Conservation (phyloP, 2,888 invertebrate genomes). For the Volucella inanis region DNA sequence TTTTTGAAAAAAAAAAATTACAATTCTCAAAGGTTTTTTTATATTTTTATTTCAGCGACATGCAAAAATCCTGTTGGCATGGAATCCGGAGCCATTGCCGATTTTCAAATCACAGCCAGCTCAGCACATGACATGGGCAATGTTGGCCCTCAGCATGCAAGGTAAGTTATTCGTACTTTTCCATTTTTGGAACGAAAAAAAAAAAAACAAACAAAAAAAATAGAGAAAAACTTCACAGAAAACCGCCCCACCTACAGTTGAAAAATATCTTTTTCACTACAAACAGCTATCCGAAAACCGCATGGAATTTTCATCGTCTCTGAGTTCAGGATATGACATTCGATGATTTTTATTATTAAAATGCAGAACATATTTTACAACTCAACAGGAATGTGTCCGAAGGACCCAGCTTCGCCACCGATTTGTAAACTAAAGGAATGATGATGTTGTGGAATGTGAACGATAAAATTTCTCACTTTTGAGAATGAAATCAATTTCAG, state of each 20-base stretch:
- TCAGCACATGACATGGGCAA: slow-evolving; percentile 91
- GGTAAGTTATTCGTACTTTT: slow-evolving; percentile 84
- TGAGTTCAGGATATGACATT: slow-evolving; percentile 55
- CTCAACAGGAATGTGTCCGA: slow-evolving; percentile 45
- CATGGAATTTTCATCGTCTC: slow-evolving; percentile 73
- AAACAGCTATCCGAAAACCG: slow-evolving; percentile 68
- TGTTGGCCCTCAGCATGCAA: slow-evolving; percentile 92
- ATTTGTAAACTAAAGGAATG: slow-evolving; percentile 57
- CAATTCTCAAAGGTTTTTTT: slow-evolving; percentile 39
- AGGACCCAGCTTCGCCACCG: slow-evolving; percentile 34
- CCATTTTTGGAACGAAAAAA: not conserved
- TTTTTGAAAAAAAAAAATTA: slow-evolving; percentile 28
- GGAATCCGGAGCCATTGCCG: slow-evolving; percentile 91
- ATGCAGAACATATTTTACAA: slow-evolving; percentile 69
- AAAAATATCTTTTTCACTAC: slow-evolving; percentile 45
- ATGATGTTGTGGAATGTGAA: slow-evolving; percentile 61
- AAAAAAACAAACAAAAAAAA: not conserved
- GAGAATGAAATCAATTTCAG: slow-evolving; percentile 66
- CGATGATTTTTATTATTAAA: slow-evolving; percentile 70
- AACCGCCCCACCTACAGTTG: not conserved
- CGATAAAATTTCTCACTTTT: slow-evolving; percentile 65
- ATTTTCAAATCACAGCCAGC: slow-evolving; percentile 91
- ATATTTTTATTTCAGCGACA: slow-evolving; percentile 85
- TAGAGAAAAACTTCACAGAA: not conserved
- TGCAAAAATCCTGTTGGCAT: slow-evolving; percentile 90